These are phyloP conservation scores for Malaclemys terrapin DNA, from an alignment of 2,113 vertebrate species.

Conservation along the genomic window DNA sequence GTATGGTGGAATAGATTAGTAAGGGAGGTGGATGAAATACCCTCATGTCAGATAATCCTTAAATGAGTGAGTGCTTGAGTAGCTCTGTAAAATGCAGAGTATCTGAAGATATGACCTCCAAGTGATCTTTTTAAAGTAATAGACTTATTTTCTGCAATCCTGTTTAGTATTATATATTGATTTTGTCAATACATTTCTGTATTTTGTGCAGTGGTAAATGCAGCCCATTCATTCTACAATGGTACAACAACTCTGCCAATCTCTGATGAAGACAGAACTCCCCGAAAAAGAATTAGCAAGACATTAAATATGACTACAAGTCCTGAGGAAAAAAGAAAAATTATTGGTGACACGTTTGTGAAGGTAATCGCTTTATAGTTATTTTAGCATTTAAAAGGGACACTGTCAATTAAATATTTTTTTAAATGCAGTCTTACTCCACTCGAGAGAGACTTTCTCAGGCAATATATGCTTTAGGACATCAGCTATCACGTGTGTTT, in stretches of 20 bases:
- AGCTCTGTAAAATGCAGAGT: not conserved
- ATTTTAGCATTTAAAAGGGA: not conserved
- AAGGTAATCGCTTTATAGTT: conserved; percentile 81
- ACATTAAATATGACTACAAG: conserved; percentile 99
- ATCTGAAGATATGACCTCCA: not conserved
- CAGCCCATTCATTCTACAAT: conserved; percentile 98
- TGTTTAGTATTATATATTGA: not conserved
- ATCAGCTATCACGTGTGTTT: not conserved
- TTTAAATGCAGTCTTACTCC: not conserved
- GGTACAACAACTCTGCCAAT: conserved; percentile 98
- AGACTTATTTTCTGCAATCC: not conserved
- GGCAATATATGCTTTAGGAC: not conserved
- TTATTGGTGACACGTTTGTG: conserved; percentile 98
- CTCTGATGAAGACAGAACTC: conserved; percentile 97
- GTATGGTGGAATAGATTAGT: not conserved
- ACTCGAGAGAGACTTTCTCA: not conserved
- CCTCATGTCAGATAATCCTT: not conserved
- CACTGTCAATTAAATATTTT: rapidly evolving
- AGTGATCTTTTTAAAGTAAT: not conserved
- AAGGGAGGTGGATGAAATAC: not conserved
- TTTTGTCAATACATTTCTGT: conserved; percentile 3
- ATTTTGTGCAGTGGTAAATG: conserved; percentile 92
- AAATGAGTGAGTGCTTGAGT: not conserved
- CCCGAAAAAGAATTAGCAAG: conserved; percentile 98
- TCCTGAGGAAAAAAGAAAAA: conserved; percentile 98